phyloP scores from a whole-genome alignment of 2,888 invertebrate species.

The Stictocephala bisonia region DNA sequence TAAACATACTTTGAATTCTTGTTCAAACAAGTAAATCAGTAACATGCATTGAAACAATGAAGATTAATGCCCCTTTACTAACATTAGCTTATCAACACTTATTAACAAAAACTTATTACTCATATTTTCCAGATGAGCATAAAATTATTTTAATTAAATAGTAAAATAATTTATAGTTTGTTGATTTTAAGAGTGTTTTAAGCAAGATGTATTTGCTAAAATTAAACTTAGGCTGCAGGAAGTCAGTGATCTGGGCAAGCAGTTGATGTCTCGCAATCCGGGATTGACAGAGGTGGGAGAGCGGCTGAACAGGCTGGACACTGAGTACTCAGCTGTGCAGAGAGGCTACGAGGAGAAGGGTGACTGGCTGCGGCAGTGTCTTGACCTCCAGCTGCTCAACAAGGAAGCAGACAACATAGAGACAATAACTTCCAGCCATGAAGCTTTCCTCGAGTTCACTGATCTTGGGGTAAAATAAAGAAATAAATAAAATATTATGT shows the following conservation, averaged over 20 bases:
- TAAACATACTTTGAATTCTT: too few relatives aligned
- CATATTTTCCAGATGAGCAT: conserved; percentile 39
- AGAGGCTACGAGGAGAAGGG: conserved; percentile 89
- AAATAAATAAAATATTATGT: too few relatives aligned
- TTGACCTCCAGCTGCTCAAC: conserved; percentile 92
- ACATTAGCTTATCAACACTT: too few relatives aligned
- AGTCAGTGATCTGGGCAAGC: conserved; percentile 81
- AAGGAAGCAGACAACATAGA: conserved; percentile 98
- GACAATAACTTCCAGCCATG: conserved; percentile 93
- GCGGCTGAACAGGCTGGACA: conserved; percentile 76
- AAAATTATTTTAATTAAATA: conserved; percentile 37
- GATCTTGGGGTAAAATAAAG: conserved; percentile 89
- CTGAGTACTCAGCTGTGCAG: conserved; percentile 80
- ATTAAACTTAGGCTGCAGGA: conserved; percentile 78
- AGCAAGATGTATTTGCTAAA: too few relatives aligned
- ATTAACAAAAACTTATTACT: too few relatives aligned
- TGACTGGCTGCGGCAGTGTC: conserved; percentile 85
- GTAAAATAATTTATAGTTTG: too few relatives aligned
- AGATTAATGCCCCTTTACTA: too few relatives aligned
- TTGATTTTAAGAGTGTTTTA: too few relatives aligned
- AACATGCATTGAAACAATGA: too few relatives aligned
- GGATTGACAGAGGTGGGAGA: conserved; percentile 80
- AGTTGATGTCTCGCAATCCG: conserved; percentile 80
- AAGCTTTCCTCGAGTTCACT: conserved; percentile 90
- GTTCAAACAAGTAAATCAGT: too few relatives aligned